Conservation (phyloP, 2,797 vertebrate genomes). For the Hippopotamyrus pictus region DNA sequence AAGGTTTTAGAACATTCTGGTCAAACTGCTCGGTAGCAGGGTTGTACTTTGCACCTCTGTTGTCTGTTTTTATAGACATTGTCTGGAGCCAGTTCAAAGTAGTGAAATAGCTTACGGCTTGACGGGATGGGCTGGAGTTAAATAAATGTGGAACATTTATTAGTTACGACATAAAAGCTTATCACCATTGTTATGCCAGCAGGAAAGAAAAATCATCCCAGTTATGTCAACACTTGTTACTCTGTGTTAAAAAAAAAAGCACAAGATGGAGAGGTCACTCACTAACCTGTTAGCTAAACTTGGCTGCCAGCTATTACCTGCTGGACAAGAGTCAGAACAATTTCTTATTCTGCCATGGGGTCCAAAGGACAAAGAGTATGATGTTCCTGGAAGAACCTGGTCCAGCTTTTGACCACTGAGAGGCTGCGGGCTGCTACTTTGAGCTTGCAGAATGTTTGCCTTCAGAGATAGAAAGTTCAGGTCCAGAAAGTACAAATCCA, state of each 20-base stretch:
- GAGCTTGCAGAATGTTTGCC: background rate
- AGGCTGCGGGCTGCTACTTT: background rate
- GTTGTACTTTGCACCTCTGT: background rate
- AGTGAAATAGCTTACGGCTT: background rate
- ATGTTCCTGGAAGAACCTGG: background rate
- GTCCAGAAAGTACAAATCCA: background rate
- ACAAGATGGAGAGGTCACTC: constrained; percentile 17
- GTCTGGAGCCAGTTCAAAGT: background rate
- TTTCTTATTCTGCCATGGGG: background rate
- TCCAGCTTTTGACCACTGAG: background rate
- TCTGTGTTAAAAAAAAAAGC: constrained; percentile 16
- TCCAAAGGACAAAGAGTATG: background rate
- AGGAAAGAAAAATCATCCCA: background rate
- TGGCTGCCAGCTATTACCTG: constrained; percentile 3
- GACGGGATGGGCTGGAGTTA: background rate
- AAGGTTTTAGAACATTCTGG: background rate
- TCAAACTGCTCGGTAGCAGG: background rate
- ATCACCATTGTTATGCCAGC: background rate
- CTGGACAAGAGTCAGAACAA: background rate
- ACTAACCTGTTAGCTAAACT: constrained; percentile 13
- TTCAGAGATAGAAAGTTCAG: background rate
- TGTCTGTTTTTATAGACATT: background rate
- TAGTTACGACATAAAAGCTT: constrained; percentile 18
- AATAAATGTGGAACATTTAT: constrained; percentile 14
- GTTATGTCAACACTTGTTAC: background rate